These are phyloP conservation scores for Drusus annulatus DNA, from an alignment of 1,140 invertebrate genomes.

Conservation along the genomic window DNA sequence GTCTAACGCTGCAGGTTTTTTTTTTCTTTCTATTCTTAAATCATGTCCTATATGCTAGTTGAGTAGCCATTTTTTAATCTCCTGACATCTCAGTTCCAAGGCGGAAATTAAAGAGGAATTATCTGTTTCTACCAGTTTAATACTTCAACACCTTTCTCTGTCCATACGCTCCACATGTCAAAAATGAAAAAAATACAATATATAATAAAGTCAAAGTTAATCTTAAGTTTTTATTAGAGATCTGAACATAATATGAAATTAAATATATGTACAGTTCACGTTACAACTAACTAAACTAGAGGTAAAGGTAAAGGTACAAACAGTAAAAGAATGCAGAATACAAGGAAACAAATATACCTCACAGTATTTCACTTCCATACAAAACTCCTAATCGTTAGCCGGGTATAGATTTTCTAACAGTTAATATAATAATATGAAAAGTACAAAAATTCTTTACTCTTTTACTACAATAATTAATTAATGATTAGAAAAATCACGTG, in stretches of 20 bases:
- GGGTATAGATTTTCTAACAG: conserved; percentile 19
- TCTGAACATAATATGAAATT: conserved; percentile 60
- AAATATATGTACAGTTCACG: conserved; percentile 60
- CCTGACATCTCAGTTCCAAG: no score
- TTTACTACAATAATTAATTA: conserved; percentile 53
- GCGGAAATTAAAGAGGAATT: no score
- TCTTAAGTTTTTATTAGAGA: conserved; percentile 59
- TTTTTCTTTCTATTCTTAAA: no score
- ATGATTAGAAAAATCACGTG: conserved; percentile 58
- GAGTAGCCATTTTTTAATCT: no score
- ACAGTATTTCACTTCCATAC: conserved; percentile 43
- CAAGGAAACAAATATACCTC: conserved; percentile 38
- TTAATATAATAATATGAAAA: conserved; percentile 45
- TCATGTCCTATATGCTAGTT: no score
- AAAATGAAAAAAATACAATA: no score
- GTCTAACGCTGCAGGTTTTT: no score
- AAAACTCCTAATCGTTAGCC: conserved; percentile 44
- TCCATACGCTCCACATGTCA: no score
- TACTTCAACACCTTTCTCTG: no score
- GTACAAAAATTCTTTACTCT: conserved; percentile 49
- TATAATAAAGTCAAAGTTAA: conserved; percentile 42
- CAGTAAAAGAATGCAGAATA: conserved; percentile 49
- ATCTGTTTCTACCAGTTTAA: no score
- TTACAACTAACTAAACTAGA: conserved; percentile 59
- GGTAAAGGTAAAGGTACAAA: conserved; percentile 59